These are phyloP conservation scores for Henricia sp. DNA, from an alignment of 53 echinoderm and acorn worm species.

Conservation along the genomic window DNA sequence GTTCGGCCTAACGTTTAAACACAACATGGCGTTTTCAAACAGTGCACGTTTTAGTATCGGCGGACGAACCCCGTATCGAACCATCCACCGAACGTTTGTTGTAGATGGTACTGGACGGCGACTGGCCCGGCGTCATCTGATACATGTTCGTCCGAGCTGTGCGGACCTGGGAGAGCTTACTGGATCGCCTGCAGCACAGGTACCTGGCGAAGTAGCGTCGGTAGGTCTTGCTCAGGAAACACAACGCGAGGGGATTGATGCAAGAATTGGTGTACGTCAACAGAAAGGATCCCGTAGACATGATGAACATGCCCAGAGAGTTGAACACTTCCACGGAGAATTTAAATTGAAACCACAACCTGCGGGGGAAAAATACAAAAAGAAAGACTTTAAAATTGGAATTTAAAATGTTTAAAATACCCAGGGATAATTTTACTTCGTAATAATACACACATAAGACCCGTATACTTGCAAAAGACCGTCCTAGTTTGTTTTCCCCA, in stretches of 20 bases:
- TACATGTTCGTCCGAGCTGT: conserved; percentile 42
- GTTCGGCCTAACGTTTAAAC: too few relatives aligned
- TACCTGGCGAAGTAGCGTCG: conserved; percentile 83
- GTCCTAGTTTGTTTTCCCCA: too few relatives aligned
- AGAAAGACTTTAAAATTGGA: too few relatives aligned
- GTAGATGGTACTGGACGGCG: conserved; percentile 43
- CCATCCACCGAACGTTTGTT: conserved; percentile 60
- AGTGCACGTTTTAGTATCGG: conserved; percentile 80
- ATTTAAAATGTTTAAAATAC: too few relatives aligned
- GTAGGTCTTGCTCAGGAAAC: conserved; percentile 94
- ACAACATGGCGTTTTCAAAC: conserved; percentile 55
- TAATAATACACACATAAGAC: too few relatives aligned
- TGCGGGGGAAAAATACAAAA: conserved; percentile 30
- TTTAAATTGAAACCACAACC: conserved; percentile 76
- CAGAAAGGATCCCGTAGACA: conserved; percentile 58
- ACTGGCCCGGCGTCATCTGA: conserved; percentile 46
- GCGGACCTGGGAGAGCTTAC: conserved; percentile 21
- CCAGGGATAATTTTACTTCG: too few relatives aligned
- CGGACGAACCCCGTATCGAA: conserved; percentile 72
- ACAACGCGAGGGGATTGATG: conserved; percentile 93
- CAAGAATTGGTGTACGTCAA: conserved; percentile 86
- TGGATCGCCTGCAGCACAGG: conserved; percentile 70
- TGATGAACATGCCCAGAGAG: conserved; percentile 60
- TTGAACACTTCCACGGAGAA: conserved; percentile 54
- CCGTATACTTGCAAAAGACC: too few relatives aligned